phyloP scores from a whole-genome alignment of 2,888 invertebrate species.

The Synanthedon tipuliformis region DNA sequence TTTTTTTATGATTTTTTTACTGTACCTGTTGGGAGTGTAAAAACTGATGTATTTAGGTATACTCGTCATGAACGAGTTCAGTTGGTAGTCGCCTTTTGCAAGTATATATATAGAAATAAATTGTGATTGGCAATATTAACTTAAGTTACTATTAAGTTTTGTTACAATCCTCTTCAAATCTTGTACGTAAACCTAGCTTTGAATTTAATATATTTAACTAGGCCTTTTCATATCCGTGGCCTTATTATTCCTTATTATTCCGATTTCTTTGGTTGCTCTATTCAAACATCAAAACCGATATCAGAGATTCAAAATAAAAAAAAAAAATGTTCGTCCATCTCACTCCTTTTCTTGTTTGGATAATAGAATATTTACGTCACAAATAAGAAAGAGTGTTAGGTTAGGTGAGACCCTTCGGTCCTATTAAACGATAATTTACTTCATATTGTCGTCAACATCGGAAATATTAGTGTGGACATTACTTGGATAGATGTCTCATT shows the following conservation, averaged over 20 bases:
- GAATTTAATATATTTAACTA: neutral
- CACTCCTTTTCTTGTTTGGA: slow-evolving; percentile 1
- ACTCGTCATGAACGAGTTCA: too few species aligned
- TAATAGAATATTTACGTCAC: slow-evolving; percentile 12
- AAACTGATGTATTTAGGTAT: too few species aligned
- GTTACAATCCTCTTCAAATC: too few species aligned
- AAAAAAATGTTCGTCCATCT: slow-evolving; percentile 2
- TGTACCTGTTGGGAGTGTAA: too few species aligned
- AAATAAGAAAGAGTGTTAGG: slow-evolving; percentile 12
- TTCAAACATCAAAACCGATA: neutral
- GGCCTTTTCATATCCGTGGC: too few species aligned
- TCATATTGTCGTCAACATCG: slow-evolving; percentile 42
- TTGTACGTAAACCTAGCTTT: slow-evolving; percentile 3
- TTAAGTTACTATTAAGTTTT: too few species aligned
- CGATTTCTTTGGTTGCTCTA: too few species aligned
- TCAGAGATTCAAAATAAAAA: slow-evolving; percentile 1
- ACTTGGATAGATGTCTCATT: neutral
- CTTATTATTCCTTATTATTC: too few species aligned
- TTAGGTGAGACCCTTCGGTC: slow-evolving; percentile 9
- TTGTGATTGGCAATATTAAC: too few species aligned
- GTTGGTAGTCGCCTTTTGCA: too few species aligned
- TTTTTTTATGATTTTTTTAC: too few species aligned
- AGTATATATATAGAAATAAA: too few species aligned
- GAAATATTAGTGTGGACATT: slow-evolving; percentile 14
- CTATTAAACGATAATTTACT: slow-evolving; percentile 49